Conservation (phyloP, 2,113 vertebrate species). For the Neogale vison region DNA sequence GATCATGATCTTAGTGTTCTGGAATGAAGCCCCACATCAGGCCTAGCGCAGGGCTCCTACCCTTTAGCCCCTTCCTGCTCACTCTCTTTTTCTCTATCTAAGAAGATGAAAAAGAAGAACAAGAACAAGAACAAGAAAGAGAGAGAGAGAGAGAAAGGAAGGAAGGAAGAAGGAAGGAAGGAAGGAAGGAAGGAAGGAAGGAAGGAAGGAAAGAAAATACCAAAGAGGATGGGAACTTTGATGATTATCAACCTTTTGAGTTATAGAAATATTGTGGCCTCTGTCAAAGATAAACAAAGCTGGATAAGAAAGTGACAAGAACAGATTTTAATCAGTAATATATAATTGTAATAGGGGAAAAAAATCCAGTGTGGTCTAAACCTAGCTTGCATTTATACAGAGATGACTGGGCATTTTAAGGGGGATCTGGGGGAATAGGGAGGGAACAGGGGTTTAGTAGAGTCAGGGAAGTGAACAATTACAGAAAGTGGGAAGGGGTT, state of each 20-base stretch:
- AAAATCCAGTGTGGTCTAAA: not conserved
- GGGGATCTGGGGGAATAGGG: accelerated
- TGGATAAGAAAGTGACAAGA: not conserved
- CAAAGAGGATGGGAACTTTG: not conserved
- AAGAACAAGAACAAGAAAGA: no score
- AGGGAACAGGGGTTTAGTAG: not conserved
- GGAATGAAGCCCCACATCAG: not conserved
- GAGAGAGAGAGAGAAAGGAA: no score
- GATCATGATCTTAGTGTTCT: not conserved
- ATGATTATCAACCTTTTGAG: not conserved
- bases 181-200: no score
- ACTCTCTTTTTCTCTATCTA: not conserved
- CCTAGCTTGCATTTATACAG: not conserved
- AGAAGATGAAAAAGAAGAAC: no score
- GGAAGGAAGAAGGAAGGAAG: no score
- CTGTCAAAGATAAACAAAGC: not conserved
- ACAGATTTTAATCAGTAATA: not conserved
- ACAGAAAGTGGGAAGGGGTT: accelerated
- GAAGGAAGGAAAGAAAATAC: not conserved
- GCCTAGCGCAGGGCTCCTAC: not conserved
- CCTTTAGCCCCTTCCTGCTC: not conserved
- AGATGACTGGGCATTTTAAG: not conserved
- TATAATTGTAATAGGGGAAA: not conserved
- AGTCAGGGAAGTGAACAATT: not conserved
- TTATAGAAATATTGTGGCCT: not conserved